A percentile compares a stretch with the other conserved stretches of the same genome.
These are phyloP conservation scores for Luperina nickerlii DNA, from an alignment of 2,888 invertebrate genomes.

Conservation along the genomic window DNA sequence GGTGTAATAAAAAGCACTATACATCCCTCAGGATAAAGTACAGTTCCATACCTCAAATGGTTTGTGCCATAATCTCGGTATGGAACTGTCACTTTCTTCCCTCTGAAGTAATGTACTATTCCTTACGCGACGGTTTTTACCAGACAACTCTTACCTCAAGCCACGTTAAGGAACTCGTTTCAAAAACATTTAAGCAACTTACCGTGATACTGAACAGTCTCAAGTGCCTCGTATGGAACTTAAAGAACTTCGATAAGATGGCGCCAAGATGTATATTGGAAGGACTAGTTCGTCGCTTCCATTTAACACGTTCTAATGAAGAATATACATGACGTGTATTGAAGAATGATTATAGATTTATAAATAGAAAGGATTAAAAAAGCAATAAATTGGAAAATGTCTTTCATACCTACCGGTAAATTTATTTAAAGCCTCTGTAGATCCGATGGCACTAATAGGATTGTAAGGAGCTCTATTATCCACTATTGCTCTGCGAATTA, in stretches of 20 bases:
- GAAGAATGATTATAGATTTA: neutral
- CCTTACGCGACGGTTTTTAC: neutral
- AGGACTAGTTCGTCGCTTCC: slow-evolving; percentile 66
- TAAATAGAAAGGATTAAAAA: neutral
- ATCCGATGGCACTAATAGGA: slow-evolving; percentile 28
- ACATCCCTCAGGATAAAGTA: too few species aligned
- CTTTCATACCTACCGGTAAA: slow-evolving; percentile 65
- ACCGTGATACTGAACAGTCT: slow-evolving; percentile 23
- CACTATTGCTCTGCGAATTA: slow-evolving; percentile 74
- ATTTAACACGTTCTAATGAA: slow-evolving; percentile 70
- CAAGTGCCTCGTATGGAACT: slow-evolving; percentile 76
- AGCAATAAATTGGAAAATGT: neutral
- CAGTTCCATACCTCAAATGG: too few species aligned
- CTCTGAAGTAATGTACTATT: too few species aligned
- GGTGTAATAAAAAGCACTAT: too few species aligned
- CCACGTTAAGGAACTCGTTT: neutral
- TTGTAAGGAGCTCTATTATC: slow-evolving; percentile 66
- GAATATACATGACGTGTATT: slow-evolving; percentile 15
- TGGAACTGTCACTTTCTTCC: too few species aligned
- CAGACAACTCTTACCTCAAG: neutral
- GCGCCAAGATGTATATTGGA: slow-evolving; percentile 66
- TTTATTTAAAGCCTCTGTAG: slow-evolving; percentile 68
- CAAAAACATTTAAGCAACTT: neutral
- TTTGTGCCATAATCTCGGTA: too few species aligned
- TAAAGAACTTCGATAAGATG: slow-evolving; percentile 76